Percentiles rank a stretch among this genome's conserved stretches.
These are phyloP conservation scores for Scaptomyza montana DNA, from an alignment of 1,140 invertebrate species.

Conservation along the genomic window DNA sequence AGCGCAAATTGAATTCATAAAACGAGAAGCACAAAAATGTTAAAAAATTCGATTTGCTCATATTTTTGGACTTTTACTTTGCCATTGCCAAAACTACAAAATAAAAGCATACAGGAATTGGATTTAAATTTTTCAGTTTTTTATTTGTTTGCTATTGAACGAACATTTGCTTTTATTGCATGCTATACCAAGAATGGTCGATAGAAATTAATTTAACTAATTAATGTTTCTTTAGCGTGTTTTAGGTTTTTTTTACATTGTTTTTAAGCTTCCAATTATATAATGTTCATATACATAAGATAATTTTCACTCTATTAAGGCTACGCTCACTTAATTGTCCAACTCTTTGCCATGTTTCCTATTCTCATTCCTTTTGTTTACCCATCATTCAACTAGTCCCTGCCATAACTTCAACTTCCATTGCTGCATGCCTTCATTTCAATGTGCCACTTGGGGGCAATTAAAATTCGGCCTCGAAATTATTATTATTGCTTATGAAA, in stretches of 20 bases:
- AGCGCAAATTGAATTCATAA: conserved; percentile 66
- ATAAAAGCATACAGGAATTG: neutral
- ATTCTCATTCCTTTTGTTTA: neutral
- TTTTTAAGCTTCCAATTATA: neutral
- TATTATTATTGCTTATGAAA: conserved; percentile 81
- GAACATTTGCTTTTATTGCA: too few species aligned
- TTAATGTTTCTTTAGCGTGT: too few species aligned
- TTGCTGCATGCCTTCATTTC: conserved; percentile 30
- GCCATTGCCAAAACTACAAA: conserved; percentile 8
- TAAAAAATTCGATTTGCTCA: conserved; percentile 37
- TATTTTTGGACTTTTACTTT: conserved; percentile 32
- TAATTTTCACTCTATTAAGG: conserved; percentile 18
- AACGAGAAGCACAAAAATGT: conserved; percentile 36
- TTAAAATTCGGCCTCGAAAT: conserved; percentile 79
- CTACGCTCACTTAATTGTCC: neutral
- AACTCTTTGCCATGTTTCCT: neutral
- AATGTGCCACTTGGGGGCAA: conserved; percentile 76
- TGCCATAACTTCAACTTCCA: conserved; percentile 6
- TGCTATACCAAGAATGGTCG: too few species aligned
- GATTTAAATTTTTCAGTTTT: conserved; percentile 3
- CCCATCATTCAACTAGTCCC: conserved; percentile 41
- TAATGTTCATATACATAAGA: neutral
- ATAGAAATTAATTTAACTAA: too few species aligned
- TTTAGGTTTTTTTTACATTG: neutral
- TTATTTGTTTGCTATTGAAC: neutral